A percentile compares a stretch with the other conserved stretches of the same genome.
phyloP scores from a whole-genome alignment of 2,797 vertebrate species.

The Nothura maculosa region DNA sequence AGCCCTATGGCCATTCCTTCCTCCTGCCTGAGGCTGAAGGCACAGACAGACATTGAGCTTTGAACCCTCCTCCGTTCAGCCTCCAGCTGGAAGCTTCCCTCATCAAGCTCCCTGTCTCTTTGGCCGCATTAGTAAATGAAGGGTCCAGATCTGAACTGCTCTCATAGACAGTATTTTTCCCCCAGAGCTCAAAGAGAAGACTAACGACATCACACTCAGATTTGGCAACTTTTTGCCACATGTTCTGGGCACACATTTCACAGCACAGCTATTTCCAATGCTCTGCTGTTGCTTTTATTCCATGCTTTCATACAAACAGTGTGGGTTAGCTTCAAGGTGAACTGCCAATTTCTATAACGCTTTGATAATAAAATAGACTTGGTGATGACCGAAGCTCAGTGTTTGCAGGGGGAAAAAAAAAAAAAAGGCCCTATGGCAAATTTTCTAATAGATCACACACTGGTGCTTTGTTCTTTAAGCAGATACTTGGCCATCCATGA shows the following conservation, averaged over 20 bases:
- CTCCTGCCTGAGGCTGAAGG: neutral
- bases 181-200: neutral
- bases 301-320: slow-evolving; percentile 78
- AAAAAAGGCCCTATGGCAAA: slow-evolving; percentile 19
- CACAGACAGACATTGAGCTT: neutral
- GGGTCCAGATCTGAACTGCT: neutral
- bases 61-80: rapidly evolving
- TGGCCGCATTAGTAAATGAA: neutral
- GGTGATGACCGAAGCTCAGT: slow-evolving; percentile 70
- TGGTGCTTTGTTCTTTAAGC: slow-evolving; percentile 39
- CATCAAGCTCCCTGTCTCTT: neutral
- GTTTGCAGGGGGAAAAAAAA: slow-evolving; percentile 33
- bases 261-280: slow-evolving; percentile 69
- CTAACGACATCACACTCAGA: neutral
- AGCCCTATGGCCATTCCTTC: neutral
- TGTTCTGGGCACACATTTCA: slow-evolving; percentile 71
- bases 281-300: slow-evolving; percentile 77
- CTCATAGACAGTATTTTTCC: neutral
- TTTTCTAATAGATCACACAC: neutral
- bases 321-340: slow-evolving; percentile 76
- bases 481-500: neutral
- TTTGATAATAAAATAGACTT: slow-evolving; percentile 73
- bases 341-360: slow-evolving; percentile 78
- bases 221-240: slow-evolving; percentile 59
- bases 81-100: neutral